Base-by-base conservation (phyloP, 1,140 invertebrate genomes). In the Monomorium pharaonis region DNA sequence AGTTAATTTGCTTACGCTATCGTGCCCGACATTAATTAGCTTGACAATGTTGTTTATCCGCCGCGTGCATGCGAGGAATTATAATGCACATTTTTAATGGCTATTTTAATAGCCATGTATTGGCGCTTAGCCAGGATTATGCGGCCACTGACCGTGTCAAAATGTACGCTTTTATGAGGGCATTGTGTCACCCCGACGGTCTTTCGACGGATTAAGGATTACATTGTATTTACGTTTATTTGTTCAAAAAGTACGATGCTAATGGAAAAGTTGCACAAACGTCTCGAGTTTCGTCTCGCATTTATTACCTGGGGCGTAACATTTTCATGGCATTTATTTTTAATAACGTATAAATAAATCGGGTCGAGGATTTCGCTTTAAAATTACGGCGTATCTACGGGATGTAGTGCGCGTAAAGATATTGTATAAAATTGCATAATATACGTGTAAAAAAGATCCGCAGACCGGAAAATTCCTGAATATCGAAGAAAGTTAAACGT, bases 11-110 rank as follows among this genome's bases (percentile, higher is more conserved):
- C 67, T 83, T 58, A 4, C 27, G 37, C 18, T 67, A 80, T 80
- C 62, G 27, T 21, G 10, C 3, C 30, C 37, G 12, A 69, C 51
- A 44, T 70, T 70, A 70, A 70, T 70, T 44, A 70, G 10, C 47
- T 42, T 21, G 63, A 42, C 65, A 81, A 81, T 81, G 78, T 70
- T 81, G 69, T 81, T 83, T 72, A 51, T 47, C 14, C 2, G n/a
- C 5, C 51, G 51, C 37, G 56, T 47, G 49, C 33, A 80, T 12
- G 65, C 65, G 44, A 83, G 78, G 42, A 83, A 74, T 74, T 72
- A 58, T 83, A 30, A 72, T 72, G 49, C 37, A 83, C 27, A 83
- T 83, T 83, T 83, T 70, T 83, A 83, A 83, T 83, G n/a, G 78
- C 51, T 58, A 14, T 83, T 83, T 70, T 81, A 81, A 72, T 58